Conservation (phyloP, 2,113 vertebrate genomes). For the Seriola dumerili region DNA sequence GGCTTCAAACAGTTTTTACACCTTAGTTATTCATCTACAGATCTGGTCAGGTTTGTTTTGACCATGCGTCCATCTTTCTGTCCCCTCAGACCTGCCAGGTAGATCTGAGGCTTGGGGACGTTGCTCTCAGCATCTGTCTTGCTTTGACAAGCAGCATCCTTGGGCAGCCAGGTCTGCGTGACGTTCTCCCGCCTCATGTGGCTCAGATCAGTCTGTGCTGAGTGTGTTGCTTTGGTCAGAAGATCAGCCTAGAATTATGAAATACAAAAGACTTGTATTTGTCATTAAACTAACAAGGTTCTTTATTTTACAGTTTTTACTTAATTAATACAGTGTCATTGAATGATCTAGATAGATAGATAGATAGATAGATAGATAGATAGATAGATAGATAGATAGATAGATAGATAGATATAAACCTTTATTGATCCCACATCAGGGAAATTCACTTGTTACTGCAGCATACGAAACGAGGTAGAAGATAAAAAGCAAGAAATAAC, state of each 20-base stretch:
- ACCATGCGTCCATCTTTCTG: conserved; percentile 66
- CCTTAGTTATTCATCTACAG: conserved; percentile 83
- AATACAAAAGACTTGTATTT: background rate
- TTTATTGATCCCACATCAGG: too few species aligned
- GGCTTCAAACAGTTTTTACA: background rate
- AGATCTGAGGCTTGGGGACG: conserved; percentile 88
- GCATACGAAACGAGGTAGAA: too few species aligned
- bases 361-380: too few species aligned
- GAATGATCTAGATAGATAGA: background rate
- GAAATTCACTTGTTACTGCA: too few species aligned
- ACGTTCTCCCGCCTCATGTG: conserved; percentile 90
- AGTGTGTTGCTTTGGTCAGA: conserved; percentile 86
- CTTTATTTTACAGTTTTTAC: background rate
- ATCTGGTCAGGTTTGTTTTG: conserved; percentile 89
- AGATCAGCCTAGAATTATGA: conserved; percentile 88
- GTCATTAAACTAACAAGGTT: background rate
- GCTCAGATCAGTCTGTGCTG: conserved; percentile 91
- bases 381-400: too few species aligned
- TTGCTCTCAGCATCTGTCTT: conserved; percentile 81
- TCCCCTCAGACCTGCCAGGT: conserved; percentile 89
- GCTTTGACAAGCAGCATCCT: conserved; percentile 82
- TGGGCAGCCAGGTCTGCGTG: conserved; percentile 88
- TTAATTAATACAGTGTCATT: background rate
- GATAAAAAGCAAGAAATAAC: too few species aligned
- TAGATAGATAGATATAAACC: too few species aligned